These are phyloP conservation scores for Microtus oregoni DNA, from an alignment of 2,113 vertebrate species.

Conservation along the genomic window DNA sequence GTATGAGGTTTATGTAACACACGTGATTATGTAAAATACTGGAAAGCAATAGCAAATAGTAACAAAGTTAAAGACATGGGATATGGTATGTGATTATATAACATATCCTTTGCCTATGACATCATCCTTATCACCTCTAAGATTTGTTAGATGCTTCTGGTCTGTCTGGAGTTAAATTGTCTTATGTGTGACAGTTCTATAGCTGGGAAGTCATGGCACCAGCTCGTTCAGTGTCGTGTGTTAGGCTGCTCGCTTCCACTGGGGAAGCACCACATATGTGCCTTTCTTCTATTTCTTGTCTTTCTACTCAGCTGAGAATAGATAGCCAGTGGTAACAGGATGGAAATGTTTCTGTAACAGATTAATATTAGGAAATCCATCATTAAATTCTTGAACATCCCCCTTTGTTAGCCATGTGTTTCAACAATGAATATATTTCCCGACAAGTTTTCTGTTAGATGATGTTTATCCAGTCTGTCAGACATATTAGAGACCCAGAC, in stretches of 20 bases:
- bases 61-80: not conserved
- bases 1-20: not conserved
- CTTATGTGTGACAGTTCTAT: not conserved
- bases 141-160: not conserved
- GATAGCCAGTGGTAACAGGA: not conserved
- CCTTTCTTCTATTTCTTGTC: not conserved
- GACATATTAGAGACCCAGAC: not conserved
- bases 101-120: conserved; percentile 4
- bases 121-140: not conserved
- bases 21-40: conserved; percentile 1
- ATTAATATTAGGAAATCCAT: conserved; percentile 20
- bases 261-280: not conserved
- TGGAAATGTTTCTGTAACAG: conserved; percentile 14
- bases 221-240: not conserved
- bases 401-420: not conserved
- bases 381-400: conserved; percentile 1
- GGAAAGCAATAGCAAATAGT: not conserved
- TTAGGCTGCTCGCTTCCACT: not conserved
- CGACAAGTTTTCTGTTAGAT: not conserved
- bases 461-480: not conserved
- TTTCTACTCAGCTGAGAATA: conserved; percentile 22
- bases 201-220: not conserved
- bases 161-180: conserved; percentile 40
- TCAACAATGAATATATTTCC: not conserved
- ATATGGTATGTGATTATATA: not conserved